A percentile compares a stretch with the other conserved stretches of the same genome.
These are phyloP conservation scores for Scolopax rusticola DNA, from an alignment of 2,797 vertebrate species.

Conservation along the genomic window DNA sequence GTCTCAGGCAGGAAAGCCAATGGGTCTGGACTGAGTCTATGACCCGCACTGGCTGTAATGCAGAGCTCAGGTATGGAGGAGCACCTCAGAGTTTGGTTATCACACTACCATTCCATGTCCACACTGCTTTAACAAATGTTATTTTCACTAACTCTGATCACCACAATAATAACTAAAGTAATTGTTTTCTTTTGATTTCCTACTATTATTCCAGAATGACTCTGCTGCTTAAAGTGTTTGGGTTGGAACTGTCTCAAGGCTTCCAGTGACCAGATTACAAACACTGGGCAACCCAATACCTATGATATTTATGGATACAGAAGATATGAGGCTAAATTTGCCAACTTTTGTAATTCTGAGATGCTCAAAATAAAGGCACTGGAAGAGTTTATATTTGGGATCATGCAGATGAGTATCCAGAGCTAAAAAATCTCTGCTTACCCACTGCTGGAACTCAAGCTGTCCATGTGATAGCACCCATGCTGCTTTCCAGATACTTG, in stretches of 20 bases:
- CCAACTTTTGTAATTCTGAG: background rate
- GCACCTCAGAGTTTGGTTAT: background rate
- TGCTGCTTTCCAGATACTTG: background rate
- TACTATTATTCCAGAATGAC: background rate
- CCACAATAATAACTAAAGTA: background rate
- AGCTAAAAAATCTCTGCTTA: background rate
- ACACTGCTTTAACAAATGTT: background rate
- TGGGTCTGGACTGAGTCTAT: accelerated
- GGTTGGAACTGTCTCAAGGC: background rate
- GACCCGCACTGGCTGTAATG: background rate
- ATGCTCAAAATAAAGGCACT: background rate
- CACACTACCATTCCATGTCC: background rate
- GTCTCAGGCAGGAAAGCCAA: background rate
- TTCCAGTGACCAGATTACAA: background rate
- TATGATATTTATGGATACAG: background rate
- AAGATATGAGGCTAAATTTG: background rate
- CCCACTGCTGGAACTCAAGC: background rate
- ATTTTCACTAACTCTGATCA: background rate
- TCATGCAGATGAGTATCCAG: background rate
- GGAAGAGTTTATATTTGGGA: background rate
- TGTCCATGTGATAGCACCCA: background rate
- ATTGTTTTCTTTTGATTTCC: background rate
- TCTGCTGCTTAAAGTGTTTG: background rate
- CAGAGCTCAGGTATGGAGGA: background rate
- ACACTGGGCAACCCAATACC: background rate